A percentile compares a stretch with the other conserved stretches of the same genome.
Conservation (phyloP, 2,888 invertebrate genomes). For the Buathra laborator region DNA sequence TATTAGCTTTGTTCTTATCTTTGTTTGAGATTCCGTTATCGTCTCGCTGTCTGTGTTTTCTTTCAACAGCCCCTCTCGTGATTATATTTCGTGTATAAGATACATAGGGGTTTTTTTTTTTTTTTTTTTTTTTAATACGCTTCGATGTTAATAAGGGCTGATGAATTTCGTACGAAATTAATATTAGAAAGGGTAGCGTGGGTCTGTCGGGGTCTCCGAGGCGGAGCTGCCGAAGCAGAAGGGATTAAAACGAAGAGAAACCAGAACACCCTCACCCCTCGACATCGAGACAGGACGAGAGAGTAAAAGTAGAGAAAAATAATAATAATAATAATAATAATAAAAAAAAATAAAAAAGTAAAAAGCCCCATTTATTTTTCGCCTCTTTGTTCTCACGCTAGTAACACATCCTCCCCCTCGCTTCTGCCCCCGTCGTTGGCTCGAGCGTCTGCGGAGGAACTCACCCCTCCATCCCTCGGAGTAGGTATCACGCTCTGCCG, state of each 20-base stretch:
- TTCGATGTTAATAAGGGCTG: not conserved
- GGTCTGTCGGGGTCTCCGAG: constrained; percentile 15
- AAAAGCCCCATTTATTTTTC: constrained; percentile 78
- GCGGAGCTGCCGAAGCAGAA: constrained; percentile 7
- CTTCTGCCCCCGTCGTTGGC: constrained; percentile 48
- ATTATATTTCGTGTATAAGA: not conserved
- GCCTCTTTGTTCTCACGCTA: constrained; percentile 80
- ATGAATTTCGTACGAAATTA: constrained; percentile 7
- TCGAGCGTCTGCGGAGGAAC: constrained; percentile 51
- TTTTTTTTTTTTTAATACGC: not conserved
- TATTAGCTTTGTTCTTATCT: constrained; percentile 44
- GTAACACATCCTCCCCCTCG: constrained; percentile 64
- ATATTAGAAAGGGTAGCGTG: constrained; percentile 33
- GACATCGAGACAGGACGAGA: constrained; percentile 61
- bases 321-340: constrained; percentile 2
- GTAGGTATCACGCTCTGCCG: constrained; percentile 44
- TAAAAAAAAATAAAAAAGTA: constrained; percentile 26
- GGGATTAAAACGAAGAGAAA: constrained; percentile 30
- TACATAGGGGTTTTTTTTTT: not conserved
- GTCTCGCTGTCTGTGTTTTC: not conserved
- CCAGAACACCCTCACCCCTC: constrained; percentile 51
- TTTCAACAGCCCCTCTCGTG: not conserved
- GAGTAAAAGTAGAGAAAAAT: constrained; percentile 27
- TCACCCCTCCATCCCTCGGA: constrained; percentile 52
- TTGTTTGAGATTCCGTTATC: constrained; percentile 44